phyloP scores from a whole-genome alignment of 2,797 vertebrate species.

The Rhinella marina region DNA sequence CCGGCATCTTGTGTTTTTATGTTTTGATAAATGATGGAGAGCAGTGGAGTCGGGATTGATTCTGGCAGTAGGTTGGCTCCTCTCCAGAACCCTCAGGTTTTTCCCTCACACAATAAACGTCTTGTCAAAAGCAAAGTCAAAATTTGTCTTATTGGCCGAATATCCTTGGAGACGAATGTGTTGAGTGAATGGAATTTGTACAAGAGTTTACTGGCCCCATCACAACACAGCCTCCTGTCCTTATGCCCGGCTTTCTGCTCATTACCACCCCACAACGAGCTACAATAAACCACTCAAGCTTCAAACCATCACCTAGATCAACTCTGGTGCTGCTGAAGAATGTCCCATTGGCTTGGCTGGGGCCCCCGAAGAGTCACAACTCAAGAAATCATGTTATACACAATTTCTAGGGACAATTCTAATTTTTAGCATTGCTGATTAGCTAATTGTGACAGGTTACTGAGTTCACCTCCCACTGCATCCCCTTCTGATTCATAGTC shows the following conservation, averaged over 20 bases:
- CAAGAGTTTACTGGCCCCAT: conserved; percentile 1
- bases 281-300: conserved; percentile 18
- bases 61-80: conserved; percentile 10
- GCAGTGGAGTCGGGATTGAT: neutral
- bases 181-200: conserved; percentile 37
- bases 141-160: conserved; percentile 15
- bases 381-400: neutral
- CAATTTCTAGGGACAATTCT: neutral
- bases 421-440: neutral
- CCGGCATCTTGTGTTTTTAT: neutral
- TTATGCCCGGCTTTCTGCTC: neutral
- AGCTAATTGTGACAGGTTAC: too few relatives aligned
- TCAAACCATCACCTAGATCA: conserved; percentile 17
- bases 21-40: neutral
- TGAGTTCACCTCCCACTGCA: neutral
- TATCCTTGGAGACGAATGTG: conserved; percentile 29
- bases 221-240: neutral
- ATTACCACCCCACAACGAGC: neutral
- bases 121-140: conserved; percentile 26
- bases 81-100: conserved; percentile 23
- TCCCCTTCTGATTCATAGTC: neutral
- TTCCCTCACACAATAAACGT: conserved; percentile 21
- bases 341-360: neutral
- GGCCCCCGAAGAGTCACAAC: neutral
- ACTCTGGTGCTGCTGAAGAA: neutral